Evolutionary conservation across 2,888 invertebrate genomes (phyloP), one percentile per base, ranked within the genome.

Genomic region (Scrobipalpa costella): DNA sequence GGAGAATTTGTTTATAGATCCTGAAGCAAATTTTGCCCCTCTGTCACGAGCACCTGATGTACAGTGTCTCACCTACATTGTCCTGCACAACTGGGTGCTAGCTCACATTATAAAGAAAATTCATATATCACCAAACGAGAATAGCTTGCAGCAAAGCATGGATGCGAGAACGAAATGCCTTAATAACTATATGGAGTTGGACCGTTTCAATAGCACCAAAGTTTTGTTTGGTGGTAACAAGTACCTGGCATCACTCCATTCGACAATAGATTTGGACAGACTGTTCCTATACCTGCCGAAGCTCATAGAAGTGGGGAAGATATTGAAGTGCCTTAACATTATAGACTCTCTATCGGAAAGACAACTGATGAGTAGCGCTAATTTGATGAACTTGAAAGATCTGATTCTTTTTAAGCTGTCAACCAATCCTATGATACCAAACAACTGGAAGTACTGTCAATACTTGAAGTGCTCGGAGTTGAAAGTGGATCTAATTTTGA

Each of bases 71-170:
- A 92, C 92, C 2, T 95, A 95, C 73, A 88, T 95, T 1, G 93
- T 94, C 62, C 87, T 93, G 55, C 92, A 94, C 68, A 95, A 95
- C 73, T 95, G 95, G 94, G 87, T 95, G 0, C 76, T 95, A 52
- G 94, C 94, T 0, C 94, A 94, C 74, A 90, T 95, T n/a, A 90
- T 95, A 33, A 93, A 93, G 72, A 93, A 93, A 76, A 93, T 95
- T 67, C 93, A 94, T 71, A 90, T 92, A 0, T 86, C 93, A 7
- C 85, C 90, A 6, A 90, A 91, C 49, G 91, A 91, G 61, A 85
- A 81, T 62, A 85, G 79, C 61, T 81, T 92, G 65, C 88, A 90
- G 67, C 83, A 92, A 72, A 90, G 90, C 58, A 90, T 92, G 71
- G 93, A 93, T 60, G 90, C 93, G 6, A 88, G 94, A 15, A 93